phyloP scores from a whole-genome alignment of 2,888 invertebrate genomes.

The Drosophila peninsularis region DNA sequence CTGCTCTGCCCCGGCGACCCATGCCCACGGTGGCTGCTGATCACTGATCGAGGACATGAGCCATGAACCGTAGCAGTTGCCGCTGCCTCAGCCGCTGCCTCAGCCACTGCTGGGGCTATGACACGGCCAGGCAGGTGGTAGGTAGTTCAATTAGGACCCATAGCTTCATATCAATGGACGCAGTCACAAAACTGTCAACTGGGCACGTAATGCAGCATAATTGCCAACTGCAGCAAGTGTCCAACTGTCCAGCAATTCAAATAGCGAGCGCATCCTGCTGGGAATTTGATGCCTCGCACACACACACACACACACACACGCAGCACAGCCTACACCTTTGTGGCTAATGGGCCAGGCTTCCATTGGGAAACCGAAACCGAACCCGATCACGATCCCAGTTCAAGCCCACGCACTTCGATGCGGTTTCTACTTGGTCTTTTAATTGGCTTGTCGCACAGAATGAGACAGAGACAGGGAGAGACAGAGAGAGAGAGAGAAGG shows the following conservation, averaged over 20 bases:
- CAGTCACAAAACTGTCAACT: constrained; percentile 72
- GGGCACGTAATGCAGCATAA: constrained; percentile 74
- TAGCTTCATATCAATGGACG: constrained; percentile 59
- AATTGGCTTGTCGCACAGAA: constrained; percentile 82
- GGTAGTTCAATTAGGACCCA: constrained; percentile 71
- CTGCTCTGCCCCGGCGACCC: constrained; percentile 49
- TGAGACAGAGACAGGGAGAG: constrained; percentile 4
- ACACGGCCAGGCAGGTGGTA: constrained; percentile 58
- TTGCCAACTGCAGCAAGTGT: constrained; percentile 69
- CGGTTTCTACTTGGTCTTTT: constrained; percentile 60
- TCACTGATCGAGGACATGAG: constrained; percentile 63
- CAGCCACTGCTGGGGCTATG: constrained; percentile 26
- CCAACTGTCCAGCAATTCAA: constrained; percentile 75
- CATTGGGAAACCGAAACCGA: constrained; percentile 48
- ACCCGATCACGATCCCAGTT: constrained; percentile 60
- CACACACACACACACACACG: constrained; percentile 2
- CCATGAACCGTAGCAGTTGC: constrained; percentile 20
- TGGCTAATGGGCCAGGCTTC: constrained; percentile 75
- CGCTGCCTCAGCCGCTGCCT: constrained; percentile 7
- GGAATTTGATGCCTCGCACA: constrained; percentile 72
- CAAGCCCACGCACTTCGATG: constrained; percentile 69
- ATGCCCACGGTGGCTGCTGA: constrained; percentile 44
- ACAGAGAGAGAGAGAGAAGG: not conserved
- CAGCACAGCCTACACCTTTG: constrained; percentile 71
- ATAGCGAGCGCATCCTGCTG: constrained; percentile 73